phyloP scores from a whole-genome alignment of 2,888 invertebrate species.

The Melieria picta region DNA sequence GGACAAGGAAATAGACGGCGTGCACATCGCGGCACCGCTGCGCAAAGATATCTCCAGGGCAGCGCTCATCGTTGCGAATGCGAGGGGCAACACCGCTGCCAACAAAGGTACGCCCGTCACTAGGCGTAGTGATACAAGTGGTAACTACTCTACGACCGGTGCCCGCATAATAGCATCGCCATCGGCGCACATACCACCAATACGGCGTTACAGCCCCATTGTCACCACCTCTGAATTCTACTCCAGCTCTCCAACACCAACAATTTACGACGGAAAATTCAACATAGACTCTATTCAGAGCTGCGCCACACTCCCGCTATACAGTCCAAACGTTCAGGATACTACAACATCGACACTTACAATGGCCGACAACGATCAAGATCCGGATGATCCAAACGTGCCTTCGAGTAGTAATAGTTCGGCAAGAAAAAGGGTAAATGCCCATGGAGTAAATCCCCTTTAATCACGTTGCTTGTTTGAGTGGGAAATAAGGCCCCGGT shows the following conservation, averaged over 20 bases:
- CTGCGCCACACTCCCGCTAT: too few relatives aligned
- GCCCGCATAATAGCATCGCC: conserved; percentile 2
- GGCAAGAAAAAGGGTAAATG: conserved; percentile 48
- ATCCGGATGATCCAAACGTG: conserved; percentile 14
- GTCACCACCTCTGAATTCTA: neutral
- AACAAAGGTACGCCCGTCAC: neutral
- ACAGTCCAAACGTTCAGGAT: too few relatives aligned
- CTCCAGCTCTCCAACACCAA: neutral
- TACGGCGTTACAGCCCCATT: conserved; percentile 17
- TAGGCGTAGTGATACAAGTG: conserved; percentile 18
- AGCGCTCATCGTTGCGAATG: neutral
- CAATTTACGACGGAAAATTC: conserved; percentile 8
- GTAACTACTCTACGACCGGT: conserved; percentile 7
- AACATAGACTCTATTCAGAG: neutral
- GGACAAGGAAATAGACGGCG: too few relatives aligned
- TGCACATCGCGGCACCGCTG: neutral
- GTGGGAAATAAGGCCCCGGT: too few relatives aligned
- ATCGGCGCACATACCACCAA: conserved; percentile 20
- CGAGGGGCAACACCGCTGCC: conserved; percentile 15
- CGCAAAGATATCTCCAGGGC: neutral
- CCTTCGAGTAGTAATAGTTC: conserved; percentile 36
- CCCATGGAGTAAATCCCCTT: neutral
- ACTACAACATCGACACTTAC: neutral
- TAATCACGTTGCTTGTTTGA: too few relatives aligned
- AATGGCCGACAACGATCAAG: conserved; percentile 25